These are phyloP conservation scores for Gymnocheta viridis DNA, from an alignment of 2,888 invertebrate genomes.

Conservation along the genomic window DNA sequence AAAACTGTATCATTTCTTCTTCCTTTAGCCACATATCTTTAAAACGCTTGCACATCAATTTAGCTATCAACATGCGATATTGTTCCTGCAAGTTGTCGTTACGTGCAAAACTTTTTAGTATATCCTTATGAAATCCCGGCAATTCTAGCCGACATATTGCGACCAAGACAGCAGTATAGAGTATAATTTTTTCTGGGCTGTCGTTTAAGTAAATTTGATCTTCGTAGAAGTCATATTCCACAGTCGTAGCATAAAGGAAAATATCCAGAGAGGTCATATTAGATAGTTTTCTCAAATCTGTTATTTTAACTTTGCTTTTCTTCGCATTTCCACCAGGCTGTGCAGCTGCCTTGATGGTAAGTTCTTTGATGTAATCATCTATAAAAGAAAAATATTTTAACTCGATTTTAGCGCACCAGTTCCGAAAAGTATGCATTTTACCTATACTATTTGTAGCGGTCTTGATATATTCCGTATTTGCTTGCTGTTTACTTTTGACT, in stretches of 20 bases:
- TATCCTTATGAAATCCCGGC: constrained; percentile 74
- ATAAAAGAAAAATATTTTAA: constrained; percentile 18
- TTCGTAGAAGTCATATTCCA: constrained; percentile 70
- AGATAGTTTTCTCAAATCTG: constrained; percentile 62
- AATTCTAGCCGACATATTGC: constrained; percentile 75
- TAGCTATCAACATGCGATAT: constrained; percentile 71
- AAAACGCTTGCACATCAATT: constrained; percentile 79
- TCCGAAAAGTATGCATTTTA: neutral
- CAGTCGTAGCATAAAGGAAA: constrained; percentile 74
- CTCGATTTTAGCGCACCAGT: constrained; percentile 13
- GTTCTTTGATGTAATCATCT: constrained; percentile 70
- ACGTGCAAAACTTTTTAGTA: constrained; percentile 72
- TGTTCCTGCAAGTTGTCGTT: constrained; percentile 73
- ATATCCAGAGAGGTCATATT: constrained; percentile 74
- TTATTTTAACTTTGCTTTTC: constrained; percentile 56
- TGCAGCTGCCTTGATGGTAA: constrained; percentile 59
- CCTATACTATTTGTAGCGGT: constrained; percentile 60
- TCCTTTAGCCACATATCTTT: constrained; percentile 70
- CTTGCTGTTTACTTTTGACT: constrained; percentile 55
- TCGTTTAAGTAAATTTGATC: constrained; percentile 74
- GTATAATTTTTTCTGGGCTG: constrained; percentile 72
- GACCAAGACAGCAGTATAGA: constrained; percentile 73
- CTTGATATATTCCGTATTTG: constrained; percentile 63
- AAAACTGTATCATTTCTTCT: constrained; percentile 60
- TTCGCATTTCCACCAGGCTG: neutral